Percentiles rank a stretch among this genome's conserved stretches.
Conservation (phyloP, 2,888 invertebrate species). For the Trichogramma evanescens region DNA sequence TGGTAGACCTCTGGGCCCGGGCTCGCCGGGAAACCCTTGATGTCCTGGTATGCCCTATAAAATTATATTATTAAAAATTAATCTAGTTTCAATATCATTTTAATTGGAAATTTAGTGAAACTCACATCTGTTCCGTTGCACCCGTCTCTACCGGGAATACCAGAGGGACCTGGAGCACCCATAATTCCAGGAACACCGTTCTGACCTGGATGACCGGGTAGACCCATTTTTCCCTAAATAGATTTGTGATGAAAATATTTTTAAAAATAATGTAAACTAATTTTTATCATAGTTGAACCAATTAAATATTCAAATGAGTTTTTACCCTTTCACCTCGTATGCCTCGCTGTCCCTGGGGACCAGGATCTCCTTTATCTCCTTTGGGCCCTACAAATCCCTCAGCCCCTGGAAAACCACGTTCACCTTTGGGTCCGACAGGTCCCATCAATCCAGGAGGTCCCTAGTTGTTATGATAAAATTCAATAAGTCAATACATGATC, state of each 20-base stretch:
- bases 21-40: slow-evolving; percentile 61
- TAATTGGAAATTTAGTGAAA: slow-evolving; percentile 22
- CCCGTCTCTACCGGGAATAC: slow-evolving; percentile 82
- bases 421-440: slow-evolving; percentile 65
- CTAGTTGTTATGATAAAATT: slow-evolving; percentile 44
- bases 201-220: slow-evolving; percentile 78
- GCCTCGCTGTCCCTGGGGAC: slow-evolving; percentile 73
- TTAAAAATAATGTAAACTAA: neutral
- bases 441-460: slow-evolving; percentile 71
- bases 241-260: neutral
- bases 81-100: neutral
- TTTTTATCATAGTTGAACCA: neutral
- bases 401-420: slow-evolving; percentile 71
- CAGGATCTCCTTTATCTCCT: slow-evolving; percentile 82
- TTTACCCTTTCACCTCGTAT: slow-evolving; percentile 69
- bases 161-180: slow-evolving; percentile 64
- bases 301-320: slow-evolving; percentile 10
- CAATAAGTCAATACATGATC: no score
- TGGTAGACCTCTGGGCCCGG: slow-evolving; percentile 71
- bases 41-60: slow-evolving; percentile 67
- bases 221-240: slow-evolving; percentile 68
- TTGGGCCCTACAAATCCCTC: slow-evolving; percentile 84
- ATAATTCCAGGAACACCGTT: slow-evolving; percentile 66
- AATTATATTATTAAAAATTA: slow-evolving; percentile 8
- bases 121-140: slow-evolving; percentile 93